Conservation (phyloP, 2,888 invertebrate genomes). For the Chrysolina haemoptera region DNA sequence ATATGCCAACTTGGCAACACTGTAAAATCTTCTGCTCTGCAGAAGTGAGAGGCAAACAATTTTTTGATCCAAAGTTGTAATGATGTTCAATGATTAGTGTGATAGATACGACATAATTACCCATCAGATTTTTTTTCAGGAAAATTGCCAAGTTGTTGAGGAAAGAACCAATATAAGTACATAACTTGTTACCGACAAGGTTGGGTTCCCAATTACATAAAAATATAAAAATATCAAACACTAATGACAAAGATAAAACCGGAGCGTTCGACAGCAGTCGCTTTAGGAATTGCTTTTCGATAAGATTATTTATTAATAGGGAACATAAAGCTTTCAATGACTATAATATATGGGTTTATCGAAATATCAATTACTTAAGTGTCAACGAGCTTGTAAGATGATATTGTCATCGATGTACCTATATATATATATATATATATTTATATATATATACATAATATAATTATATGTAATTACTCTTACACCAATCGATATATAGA, state of each 20-base stretch:
- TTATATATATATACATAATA: no score
- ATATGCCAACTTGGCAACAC: not conserved
- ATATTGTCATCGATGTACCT: no score
- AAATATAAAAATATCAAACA: conserved; percentile 14
- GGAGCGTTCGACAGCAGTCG: not conserved
- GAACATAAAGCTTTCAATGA: not conserved
- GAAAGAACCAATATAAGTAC: conserved; percentile 11
- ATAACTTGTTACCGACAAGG: conserved; percentile 11
- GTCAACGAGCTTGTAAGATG: not conserved
- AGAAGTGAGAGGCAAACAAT: not conserved
- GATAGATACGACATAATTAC: not conserved
- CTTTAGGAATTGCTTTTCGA: not conserved
- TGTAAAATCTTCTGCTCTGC: not conserved
- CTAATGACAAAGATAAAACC: conserved; percentile 18
- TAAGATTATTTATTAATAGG: not conserved
- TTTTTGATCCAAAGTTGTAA: not conserved
- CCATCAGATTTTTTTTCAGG: not conserved
- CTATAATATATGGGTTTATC: not conserved
- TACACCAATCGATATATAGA: no score
- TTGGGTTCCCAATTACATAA: conserved; percentile 18
- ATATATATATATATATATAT: no score
- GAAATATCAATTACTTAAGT: not conserved
- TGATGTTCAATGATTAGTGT: not conserved
- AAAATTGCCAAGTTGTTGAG: conserved; percentile 1
- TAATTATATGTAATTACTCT: no score